Percentiles rank a stretch among this genome's conserved stretches.
Conservation (phyloP, 2,113 vertebrate genomes). For the Rhabdomys dilectus region DNA sequence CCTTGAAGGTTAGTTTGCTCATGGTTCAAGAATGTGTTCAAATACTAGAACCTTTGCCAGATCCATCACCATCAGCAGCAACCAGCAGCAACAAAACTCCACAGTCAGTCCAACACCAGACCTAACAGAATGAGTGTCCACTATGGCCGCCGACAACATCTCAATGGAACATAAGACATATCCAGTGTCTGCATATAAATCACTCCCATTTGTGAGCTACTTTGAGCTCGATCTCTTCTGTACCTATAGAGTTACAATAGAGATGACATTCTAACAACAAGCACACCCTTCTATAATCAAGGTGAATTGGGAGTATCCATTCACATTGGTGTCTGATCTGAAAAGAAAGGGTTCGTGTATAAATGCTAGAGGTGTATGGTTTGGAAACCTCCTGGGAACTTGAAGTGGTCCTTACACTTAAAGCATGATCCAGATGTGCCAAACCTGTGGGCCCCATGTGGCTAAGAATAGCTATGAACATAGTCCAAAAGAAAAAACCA, state of each 20-base stretch:
- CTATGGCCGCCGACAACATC: fast-evolving
- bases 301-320: neutral
- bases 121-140: neutral
- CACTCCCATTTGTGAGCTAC: neutral
- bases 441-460: neutral
- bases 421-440: neutral
- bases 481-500: neutral
- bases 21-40: neutral
- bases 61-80: neutral
- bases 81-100: neutral
- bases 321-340: neutral
- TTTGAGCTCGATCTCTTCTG: neutral
- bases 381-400: neutral
- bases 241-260: neutral
- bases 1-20: neutral
- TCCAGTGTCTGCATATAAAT: neutral
- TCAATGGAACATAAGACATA: neutral
- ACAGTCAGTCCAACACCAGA: neutral
- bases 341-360: neutral
- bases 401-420: neutral
- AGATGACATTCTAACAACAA: too few relatives aligned
- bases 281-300: neutral
- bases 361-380: neutral
- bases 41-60: neutral
- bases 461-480: neutral